These are phyloP conservation scores for Campylorhamphus procurvoides DNA, from an alignment of 2,113 vertebrate species.

Conservation along the genomic window DNA sequence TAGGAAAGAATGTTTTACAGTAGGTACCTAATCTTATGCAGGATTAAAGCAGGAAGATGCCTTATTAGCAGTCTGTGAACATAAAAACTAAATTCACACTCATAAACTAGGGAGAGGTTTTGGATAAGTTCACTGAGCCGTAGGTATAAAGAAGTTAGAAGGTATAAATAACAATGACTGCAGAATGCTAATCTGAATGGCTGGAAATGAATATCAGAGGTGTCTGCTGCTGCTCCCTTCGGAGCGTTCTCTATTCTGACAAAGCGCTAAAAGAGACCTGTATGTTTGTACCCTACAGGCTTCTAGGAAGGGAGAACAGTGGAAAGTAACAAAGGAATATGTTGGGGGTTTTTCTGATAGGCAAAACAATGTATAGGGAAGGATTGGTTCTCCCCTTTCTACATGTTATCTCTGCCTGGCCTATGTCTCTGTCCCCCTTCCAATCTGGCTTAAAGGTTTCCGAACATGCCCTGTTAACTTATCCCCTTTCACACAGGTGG, in stretches of 20 bases:
- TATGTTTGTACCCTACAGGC: neutral
- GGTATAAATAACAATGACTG: neutral
- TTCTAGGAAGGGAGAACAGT: neutral
- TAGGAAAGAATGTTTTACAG: neutral
- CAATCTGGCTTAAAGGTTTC: too few relatives aligned
- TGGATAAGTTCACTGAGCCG: neutral
- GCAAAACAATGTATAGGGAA: too few relatives aligned
- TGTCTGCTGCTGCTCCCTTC: neutral
- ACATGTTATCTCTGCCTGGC: too few relatives aligned
- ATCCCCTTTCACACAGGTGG: too few relatives aligned
- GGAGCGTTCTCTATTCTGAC: neutral
- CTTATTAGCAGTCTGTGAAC: neutral
- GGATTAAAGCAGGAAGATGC: neutral
- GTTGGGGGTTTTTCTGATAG: too few relatives aligned
- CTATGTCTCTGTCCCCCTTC: too few relatives aligned
- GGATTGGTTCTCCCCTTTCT: too few relatives aligned
- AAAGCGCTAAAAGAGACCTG: neutral
- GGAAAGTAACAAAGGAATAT: neutral
- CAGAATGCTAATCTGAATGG: neutral
- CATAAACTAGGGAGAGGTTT: neutral
- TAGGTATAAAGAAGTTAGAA: neutral
- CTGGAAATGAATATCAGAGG: neutral
- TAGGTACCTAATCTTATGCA: conserved; percentile 6
- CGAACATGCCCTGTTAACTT: too few relatives aligned
- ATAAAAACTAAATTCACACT: neutral